Conservation (phyloP, 2,113 vertebrate genomes). For the Larimichthys crocea region DNA sequence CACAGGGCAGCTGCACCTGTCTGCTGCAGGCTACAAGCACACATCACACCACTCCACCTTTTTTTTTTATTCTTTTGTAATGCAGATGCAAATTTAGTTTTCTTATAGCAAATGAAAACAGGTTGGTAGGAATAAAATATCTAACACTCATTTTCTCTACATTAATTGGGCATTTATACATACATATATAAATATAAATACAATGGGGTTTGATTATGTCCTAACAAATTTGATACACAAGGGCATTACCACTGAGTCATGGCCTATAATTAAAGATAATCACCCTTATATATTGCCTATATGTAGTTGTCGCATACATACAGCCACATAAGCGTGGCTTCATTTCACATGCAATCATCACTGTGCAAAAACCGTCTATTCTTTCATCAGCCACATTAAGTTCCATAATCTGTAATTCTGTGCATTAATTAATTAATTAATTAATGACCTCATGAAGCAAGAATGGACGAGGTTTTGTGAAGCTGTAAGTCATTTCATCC, state of each 20-base stretch:
- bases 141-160: no score
- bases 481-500: not conserved
- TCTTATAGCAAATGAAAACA: not conserved
- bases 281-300: not conserved
- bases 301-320: not conserved
- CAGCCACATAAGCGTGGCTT: not conserved
- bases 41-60: not conserved
- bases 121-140: not conserved
- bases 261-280: not conserved
- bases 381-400: not conserved
- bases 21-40: conserved; percentile 21
- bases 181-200: no score
- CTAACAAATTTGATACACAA: not conserved
- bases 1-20: conserved; percentile 64
- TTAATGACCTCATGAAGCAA: not conserved
- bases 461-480: not conserved
- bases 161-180: no score
- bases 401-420: not conserved
- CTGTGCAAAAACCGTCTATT: not conserved
- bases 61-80: not conserved
- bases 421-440: not conserved
- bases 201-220: not conserved
- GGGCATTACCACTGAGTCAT: not conserved
- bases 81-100: not conserved
- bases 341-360: not conserved